These are phyloP conservation scores for Tipula confusa DNA, from an alignment of 2,888 invertebrate genomes.

Conservation along the genomic window DNA sequence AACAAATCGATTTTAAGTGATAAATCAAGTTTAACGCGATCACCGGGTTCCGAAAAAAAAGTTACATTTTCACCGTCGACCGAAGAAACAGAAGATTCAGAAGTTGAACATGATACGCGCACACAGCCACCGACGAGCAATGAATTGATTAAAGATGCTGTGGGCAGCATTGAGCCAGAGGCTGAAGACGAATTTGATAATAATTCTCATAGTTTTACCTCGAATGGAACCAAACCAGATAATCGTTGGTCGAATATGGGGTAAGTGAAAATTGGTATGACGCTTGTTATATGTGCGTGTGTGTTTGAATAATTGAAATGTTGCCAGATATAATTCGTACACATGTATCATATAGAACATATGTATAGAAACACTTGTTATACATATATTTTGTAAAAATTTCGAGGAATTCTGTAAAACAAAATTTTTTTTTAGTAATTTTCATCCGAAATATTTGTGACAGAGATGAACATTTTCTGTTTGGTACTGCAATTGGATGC, in stretches of 20 bases:
- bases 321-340: not conserved
- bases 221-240: conserved; percentile 36
- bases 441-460: not conserved
- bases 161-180: not conserved
- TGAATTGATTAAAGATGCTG: not conserved
- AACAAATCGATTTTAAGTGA: conserved; percentile 28
- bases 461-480: not conserved
- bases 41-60: conserved; percentile 49
- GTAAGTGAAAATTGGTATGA: conserved; percentile 45
- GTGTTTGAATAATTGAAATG: not conserved
- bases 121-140: conserved; percentile 36
- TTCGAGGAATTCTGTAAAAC: not conserved
- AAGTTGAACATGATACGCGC: conserved; percentile 47
- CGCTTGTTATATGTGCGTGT: not conserved
- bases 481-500: too few relatives aligned
- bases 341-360: not conserved
- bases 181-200: not conserved
- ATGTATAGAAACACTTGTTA: not conserved
- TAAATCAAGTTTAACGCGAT: conserved; percentile 45
- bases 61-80: conserved; percentile 53
- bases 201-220: not conserved
- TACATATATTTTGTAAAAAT: not conserved
- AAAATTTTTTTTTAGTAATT: not conserved
- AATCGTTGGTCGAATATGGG: conserved; percentile 49
- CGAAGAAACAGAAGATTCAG: conserved; percentile 45